Conservation (phyloP, 2,113 vertebrate species). For the Sander vitreus region DNA sequence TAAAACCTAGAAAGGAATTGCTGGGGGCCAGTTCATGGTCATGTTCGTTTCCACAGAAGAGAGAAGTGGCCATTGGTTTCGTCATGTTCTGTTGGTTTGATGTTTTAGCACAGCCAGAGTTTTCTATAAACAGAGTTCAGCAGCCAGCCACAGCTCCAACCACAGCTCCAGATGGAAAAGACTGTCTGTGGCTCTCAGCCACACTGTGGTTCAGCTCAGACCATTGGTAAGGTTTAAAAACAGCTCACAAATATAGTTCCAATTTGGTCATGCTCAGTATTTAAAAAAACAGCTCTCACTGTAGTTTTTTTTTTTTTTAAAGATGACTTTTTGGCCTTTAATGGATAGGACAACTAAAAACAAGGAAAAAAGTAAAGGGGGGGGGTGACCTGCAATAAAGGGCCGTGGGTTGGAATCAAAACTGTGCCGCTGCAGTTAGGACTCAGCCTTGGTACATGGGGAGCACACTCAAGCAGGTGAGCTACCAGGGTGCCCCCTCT, state of each 20-base stretch:
- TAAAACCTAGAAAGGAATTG: background rate
- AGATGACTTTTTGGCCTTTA: too few species aligned
- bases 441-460: too few species aligned
- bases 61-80: background rate
- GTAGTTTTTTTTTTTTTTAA: too few species aligned
- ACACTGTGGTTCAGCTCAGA: too few species aligned
- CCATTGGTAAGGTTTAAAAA: background rate
- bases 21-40: background rate
- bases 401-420: too few species aligned
- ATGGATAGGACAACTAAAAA: too few species aligned
- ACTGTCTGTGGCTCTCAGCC: background rate
- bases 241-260: background rate
- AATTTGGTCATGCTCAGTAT: background rate
- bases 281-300: background rate
- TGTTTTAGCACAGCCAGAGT: slow-evolving; percentile 8
- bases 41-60: slow-evolving; percentile 2
- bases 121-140: background rate
- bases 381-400: too few species aligned
- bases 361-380: too few species aligned
- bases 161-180: slow-evolving; percentile 4
- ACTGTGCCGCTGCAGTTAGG: too few species aligned
- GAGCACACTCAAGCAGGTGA: too few species aligned
- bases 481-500: too few species aligned
- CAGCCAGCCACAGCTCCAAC: slow-evolving; percentile 3
- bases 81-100: slow-evolving; percentile 2